Conservation (phyloP, 2,888 invertebrate genomes). For the Julus scanicus region DNA sequence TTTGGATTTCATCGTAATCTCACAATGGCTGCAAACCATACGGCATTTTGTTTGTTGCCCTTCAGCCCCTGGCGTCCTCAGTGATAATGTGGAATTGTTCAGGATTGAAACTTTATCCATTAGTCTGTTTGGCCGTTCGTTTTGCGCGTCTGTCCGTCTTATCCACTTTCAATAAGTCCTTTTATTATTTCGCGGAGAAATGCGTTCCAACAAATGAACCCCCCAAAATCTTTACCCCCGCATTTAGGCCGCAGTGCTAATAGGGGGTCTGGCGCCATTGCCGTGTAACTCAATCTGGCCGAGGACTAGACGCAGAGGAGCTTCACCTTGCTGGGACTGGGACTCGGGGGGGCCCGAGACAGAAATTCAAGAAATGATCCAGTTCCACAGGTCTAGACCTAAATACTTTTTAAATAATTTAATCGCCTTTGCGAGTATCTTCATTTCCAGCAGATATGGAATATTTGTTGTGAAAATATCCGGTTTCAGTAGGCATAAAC, state of each 20-base stretch:
- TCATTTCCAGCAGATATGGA: constrained; percentile 21
- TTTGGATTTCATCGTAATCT: constrained; percentile 30
- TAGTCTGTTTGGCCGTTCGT: neutral
- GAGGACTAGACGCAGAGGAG: constrained; percentile 46
- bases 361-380: constrained; percentile 45
- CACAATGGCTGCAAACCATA: neutral
- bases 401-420: constrained; percentile 45
- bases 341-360: neutral
- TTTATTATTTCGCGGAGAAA: constrained; percentile 48
- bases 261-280: constrained; percentile 54
- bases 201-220: constrained; percentile 49
- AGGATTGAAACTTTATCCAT: constrained; percentile 50
- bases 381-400: constrained; percentile 40
- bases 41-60: neutral
- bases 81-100: constrained; percentile 46
- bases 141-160: constrained; percentile 31
- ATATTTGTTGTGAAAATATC: constrained; percentile 36
- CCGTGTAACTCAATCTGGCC: constrained; percentile 53
- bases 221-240: constrained; percentile 47
- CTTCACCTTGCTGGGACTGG: neutral
- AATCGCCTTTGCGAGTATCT: neutral
- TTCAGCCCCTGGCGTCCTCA: constrained; percentile 43
- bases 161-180: constrained; percentile 40
- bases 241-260: constrained; percentile 44
- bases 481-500: neutral